Evolutionary conservation across 2,888 invertebrate genomes (phyloP), one percentile per base, ranked within the genome.

Genomic region (Congeria kusceri): DNA sequence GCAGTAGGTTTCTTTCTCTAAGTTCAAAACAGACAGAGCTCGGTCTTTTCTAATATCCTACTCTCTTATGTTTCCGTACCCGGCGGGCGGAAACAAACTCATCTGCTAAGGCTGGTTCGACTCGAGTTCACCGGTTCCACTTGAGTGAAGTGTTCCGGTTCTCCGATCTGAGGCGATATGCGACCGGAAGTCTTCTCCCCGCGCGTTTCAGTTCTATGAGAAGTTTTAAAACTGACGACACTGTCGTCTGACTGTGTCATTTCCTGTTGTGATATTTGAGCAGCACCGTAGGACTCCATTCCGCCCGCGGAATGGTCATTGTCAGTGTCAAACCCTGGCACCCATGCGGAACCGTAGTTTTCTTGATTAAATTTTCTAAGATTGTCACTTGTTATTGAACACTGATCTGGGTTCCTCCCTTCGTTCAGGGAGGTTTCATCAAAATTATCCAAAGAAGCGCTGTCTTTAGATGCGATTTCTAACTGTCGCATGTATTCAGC

Each of bases 261-360:
- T 56, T 69, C 78, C 63, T 66, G 62, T 32, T 49, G 28, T 23
- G 28, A 20, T 25, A 63, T 39, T 68, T 62, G 71, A 67, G 64
- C 72, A 72, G 59, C 62, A 28, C 46, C 57, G n/a, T 56, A 39
- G 28, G 32, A 59, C 15, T 32, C 65, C 15, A 23, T 74, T 67
- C 79, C 80, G 77, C 79, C 79, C 39, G 83, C 83, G 71, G 83
- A 83, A 77, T 57, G 28, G 9, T 47, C 29, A 39, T 69, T 70
- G n/a, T 49, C 49, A 65, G n/a, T n/a, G 9, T 77, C 56, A 71
- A 59, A 47, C 15, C 56, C 53, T 44, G 32, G 63, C 39, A 39
- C 59, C 15, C 44, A 25, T 56, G 63, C 39, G 20, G 18, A 62
- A 63, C 63, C 63, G 15, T 3, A 39, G 56, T 63, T 57, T 27